Conservation (phyloP, 2,888 invertebrate genomes). For the Dasypolia templi region DNA sequence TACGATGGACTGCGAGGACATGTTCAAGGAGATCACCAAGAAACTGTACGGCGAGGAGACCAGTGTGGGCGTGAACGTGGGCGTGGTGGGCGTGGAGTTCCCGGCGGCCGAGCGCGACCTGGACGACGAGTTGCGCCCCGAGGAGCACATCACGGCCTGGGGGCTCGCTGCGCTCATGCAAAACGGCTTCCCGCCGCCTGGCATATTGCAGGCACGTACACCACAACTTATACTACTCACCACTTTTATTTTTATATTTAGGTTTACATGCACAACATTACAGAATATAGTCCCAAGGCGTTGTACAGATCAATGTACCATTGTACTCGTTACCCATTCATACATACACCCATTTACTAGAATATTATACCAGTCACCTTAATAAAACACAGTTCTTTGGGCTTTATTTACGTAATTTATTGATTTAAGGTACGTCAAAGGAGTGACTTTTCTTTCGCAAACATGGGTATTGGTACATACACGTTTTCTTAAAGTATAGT, state of each 20-base stretch:
- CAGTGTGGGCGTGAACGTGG: slow-evolving; percentile 76
- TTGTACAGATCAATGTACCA: too few species aligned
- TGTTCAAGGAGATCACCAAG: slow-evolving; percentile 97
- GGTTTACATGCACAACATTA: too few species aligned
- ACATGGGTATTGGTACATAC: too few species aligned
- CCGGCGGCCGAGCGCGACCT: slow-evolving; percentile 88
- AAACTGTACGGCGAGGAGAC: slow-evolving; percentile 97
- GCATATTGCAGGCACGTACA: slow-evolving; percentile 85
- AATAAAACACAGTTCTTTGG: background rate
- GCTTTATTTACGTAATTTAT: background rate
- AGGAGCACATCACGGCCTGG: slow-evolving; percentile 94
- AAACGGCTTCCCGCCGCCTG: slow-evolving; percentile 92
- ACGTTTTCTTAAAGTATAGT: too few species aligned
- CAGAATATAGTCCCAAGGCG: too few species aligned
- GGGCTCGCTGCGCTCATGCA: slow-evolving; percentile 94
- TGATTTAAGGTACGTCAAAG: background rate
- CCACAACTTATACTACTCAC: too few species aligned
- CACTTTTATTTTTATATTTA: too few species aligned
- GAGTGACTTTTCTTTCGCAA: too few species aligned
- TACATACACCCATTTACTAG: too few species aligned
- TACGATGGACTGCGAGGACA: slow-evolving; percentile 94
- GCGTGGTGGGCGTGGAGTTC: slow-evolving; percentile 86
- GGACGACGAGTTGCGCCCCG: slow-evolving; percentile 91
- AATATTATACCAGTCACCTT: background rate
- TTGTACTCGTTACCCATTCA: background rate